Percentiles rank a stretch among this genome's conserved stretches.
These are phyloP conservation scores for Ciconia boyciana DNA, from an alignment of 2,113 vertebrate genomes.

Conservation along the genomic window DNA sequence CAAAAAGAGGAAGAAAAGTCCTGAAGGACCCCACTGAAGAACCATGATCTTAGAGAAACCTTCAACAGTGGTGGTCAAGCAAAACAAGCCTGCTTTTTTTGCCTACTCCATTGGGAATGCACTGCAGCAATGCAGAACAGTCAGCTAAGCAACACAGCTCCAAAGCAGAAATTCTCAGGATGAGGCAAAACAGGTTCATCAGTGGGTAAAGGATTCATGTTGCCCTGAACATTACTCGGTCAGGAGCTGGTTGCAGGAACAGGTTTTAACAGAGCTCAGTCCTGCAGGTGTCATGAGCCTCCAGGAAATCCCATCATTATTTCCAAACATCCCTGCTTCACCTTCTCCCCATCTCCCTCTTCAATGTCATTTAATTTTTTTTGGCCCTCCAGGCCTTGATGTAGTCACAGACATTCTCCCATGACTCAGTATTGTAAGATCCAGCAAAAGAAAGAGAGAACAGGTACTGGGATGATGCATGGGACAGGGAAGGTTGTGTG, in stretches of 20 bases:
- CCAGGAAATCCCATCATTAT: background rate
- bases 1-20: background rate
- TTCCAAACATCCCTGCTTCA: background rate
- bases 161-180: background rate
- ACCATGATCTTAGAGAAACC: background rate
- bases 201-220: background rate
- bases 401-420: background rate
- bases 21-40: background rate
- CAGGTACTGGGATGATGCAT: background rate
- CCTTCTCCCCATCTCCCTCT: background rate
- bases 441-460: background rate
- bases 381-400: background rate
- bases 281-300: too few species aligned
- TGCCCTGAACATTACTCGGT: background rate
- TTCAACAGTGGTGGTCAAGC: background rate
- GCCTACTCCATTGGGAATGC: background rate
- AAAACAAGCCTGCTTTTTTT: background rate
- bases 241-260: background rate
- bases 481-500: too few species aligned
- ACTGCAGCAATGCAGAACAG: background rate
- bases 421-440: background rate
- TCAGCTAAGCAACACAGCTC: background rate
- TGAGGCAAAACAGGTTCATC: background rate
- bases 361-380: background rate
- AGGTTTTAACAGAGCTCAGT: background rate